Percentiles rank a stretch among this genome's conserved stretches.
Conservation (phyloP, 2,888 invertebrate species). For the Prostheceraeus crozeri region DNA sequence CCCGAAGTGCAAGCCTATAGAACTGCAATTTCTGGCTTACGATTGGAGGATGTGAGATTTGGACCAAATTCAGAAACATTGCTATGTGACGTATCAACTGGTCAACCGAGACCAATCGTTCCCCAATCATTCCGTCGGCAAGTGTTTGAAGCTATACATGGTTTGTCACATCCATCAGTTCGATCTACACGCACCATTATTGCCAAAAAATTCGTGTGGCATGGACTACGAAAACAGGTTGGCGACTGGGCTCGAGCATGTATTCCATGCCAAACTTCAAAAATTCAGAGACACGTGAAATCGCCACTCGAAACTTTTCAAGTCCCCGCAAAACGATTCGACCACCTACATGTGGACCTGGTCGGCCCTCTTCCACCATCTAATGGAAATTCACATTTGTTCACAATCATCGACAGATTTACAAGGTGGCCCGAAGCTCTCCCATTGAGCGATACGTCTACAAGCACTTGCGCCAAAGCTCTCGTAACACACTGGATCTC, state of each 20-base stretch:
- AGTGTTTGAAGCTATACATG: constrained; percentile 16
- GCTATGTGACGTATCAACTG: constrained; percentile 33
- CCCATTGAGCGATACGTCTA: constrained; percentile 26
- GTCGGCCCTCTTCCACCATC: constrained; percentile 53
- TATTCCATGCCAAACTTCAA: constrained; percentile 47
- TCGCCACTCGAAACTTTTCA: constrained; percentile 33
- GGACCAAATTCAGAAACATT: background rate
- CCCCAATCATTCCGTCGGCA: constrained; percentile 27
- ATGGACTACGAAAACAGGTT: constrained; percentile 41
- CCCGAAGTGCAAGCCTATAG: background rate
- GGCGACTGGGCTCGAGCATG: constrained; percentile 45
- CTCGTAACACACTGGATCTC: constrained; percentile 54
- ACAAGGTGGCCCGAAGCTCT: constrained; percentile 40
- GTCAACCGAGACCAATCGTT: constrained; percentile 37
- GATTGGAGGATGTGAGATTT: constrained; percentile 12
- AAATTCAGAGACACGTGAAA: constrained; percentile 46
- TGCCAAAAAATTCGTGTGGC: constrained; percentile 21
- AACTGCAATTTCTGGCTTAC: background rate
- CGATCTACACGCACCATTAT: constrained; percentile 33
- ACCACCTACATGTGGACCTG: constrained; percentile 57
- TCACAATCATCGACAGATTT: constrained; percentile 46
- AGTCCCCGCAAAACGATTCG: constrained; percentile 45
- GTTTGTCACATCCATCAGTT: constrained; percentile 29
- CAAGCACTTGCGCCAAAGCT: constrained; percentile 47
- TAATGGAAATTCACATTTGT: constrained; percentile 41